Base-by-base conservation (phyloP, 2,888 invertebrate species). In the Torymus texanus region DNA sequence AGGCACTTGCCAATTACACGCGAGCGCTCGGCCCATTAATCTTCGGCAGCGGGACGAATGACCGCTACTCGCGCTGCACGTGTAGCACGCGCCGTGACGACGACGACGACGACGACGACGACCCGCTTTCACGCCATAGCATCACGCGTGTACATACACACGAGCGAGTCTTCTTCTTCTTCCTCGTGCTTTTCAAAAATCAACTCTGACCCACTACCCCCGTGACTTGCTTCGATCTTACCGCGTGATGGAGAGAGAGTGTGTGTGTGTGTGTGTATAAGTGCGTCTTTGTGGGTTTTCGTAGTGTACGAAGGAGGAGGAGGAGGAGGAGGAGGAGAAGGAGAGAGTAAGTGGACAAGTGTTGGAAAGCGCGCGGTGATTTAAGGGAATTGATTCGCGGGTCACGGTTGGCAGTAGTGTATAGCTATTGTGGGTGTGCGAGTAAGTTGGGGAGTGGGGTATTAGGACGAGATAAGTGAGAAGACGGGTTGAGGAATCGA, bases 171-270 rank as follows among this genome's bases (percentile, higher is more conserved):
- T 21, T 21, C 21, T 21, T 21, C 24, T 71, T 83, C 74, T 77
- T 82, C 79, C 81, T 81, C 79, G 77, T 79, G 77, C 80, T 76
- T 83, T 82, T 82, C 74, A 84, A 87, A 87, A 85, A 83, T 83
- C 84, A 83, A 81, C 84, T 79, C 83, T 87, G 88, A 89, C 88
- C 88, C 86, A 89, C 86, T 89, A 88, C 86, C 89, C 88, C 85
- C 86, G 83, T 89, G 87, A 88, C 88, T 88, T 84, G 84, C 71
- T 84, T 86, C 84, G 66, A 71, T 71, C 70, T 56, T 24, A 3
- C 51, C 51, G 13, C 51, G 50, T 50, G 21, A 21, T 21, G 21
- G 21, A 66, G 53, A 4, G 2, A 16, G 4, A 1, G 14, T 24
- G 70, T n/a, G 21, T 29, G 55, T 11, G 8, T 1, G 11, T 61